Evolutionary conservation across 2,113 vertebrate species (phyloP).

Genomic region (Bungarus multicinctus): DNA sequence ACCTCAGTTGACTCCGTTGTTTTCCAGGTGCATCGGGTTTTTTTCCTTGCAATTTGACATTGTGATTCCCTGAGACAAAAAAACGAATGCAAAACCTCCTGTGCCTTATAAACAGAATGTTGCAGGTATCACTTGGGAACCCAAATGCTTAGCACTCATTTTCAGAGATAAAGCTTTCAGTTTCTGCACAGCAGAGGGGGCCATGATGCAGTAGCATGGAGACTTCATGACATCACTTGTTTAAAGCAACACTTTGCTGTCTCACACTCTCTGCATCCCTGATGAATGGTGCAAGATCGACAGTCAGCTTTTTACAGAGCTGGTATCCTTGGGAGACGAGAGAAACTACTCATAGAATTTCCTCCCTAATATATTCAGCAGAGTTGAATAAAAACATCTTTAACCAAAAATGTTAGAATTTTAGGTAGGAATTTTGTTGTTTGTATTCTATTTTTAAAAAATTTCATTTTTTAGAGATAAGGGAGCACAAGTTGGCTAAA

Average conservation of each 20-base stretch:
- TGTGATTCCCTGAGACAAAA: constrained; percentile 24
- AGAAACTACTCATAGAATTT: background rate
- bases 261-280: background rate
- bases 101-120: constrained; percentile 34
- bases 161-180: constrained; percentile 4
- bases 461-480: background rate
- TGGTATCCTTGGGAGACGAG: background rate
- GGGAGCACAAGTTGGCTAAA: background rate
- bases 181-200: background rate
- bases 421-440: background rate
- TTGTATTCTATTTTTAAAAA: background rate
- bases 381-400: background rate
- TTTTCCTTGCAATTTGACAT: constrained; percentile 35
- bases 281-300: background rate
- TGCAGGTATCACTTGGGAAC: constrained; percentile 27
- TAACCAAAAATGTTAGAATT: background rate
- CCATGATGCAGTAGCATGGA: background rate
- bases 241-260: background rate
- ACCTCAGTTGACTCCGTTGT: constrained; percentile 41
- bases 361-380: background rate
- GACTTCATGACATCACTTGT: background rate
- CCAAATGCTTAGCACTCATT: background rate
- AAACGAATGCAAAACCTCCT: constrained; percentile 44
- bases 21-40: constrained; percentile 47
- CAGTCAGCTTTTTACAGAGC: background rate